phyloP scores from a whole-genome alignment of 2,888 invertebrate genomes.

The Drosophila lacicola region DNA sequence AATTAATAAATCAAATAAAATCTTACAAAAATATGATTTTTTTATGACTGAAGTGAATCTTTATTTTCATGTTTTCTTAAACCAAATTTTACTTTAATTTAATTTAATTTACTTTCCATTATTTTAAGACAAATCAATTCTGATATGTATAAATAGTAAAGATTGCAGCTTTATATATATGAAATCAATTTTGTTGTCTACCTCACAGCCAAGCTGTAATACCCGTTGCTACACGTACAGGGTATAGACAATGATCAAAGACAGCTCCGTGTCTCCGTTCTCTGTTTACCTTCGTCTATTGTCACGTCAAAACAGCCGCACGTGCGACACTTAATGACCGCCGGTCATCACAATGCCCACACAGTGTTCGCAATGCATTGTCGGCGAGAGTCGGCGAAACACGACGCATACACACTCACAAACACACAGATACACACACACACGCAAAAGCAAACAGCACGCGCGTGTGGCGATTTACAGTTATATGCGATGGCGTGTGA shows the following conservation, averaged over 20 bases:
- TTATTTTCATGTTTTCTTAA: no score
- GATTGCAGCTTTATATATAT: no score
- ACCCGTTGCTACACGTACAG: neutral
- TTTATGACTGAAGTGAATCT: no score
- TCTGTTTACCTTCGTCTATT: conserved; percentile 12
- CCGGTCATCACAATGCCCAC: conserved; percentile 27
- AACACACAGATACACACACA: conserved; percentile 3
- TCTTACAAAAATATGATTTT: no score
- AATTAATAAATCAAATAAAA: no score
- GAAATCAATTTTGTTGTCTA: no score
- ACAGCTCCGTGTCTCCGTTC: conserved; percentile 1
- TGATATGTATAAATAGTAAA: no score
- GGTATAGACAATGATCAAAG: conserved; percentile 16
- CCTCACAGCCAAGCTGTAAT: neutral
- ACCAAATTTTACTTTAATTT: no score
- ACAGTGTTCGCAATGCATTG: conserved; percentile 8
- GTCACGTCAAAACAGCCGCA: conserved; percentile 37
- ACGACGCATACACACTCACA: conserved; percentile 7
- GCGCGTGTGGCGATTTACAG: conserved; percentile 66
- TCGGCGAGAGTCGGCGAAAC: conserved; percentile 12
- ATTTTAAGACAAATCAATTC: no score
- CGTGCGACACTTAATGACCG: conserved; percentile 52
- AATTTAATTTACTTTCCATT: no score
- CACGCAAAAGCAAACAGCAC: conserved; percentile 38
- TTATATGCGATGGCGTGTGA: conserved; percentile 60